Conservation (phyloP, 2,797 vertebrate species). For the Anguilla marmorata region DNA sequence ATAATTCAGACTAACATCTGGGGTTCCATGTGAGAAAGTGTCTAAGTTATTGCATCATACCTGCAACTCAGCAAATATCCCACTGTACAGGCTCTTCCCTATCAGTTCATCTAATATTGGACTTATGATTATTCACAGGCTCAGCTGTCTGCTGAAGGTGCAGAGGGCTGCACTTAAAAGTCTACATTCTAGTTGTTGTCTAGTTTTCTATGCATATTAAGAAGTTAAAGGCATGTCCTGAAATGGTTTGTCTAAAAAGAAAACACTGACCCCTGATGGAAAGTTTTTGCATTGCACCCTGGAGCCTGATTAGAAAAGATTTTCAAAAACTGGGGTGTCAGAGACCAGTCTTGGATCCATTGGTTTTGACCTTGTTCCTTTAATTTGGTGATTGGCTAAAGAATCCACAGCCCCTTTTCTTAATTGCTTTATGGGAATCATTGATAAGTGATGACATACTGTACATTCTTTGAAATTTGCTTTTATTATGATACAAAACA, state of each 20-base stretch:
- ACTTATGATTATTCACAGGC: not conserved
- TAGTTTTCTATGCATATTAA: not conserved
- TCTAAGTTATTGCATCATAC: not conserved
- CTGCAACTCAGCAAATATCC: not conserved
- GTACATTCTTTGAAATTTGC: conserved; percentile 66
- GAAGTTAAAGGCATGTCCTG: not conserved
- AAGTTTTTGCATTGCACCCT: not conserved
- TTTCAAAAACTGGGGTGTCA: too few species aligned
- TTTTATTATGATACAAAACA: conserved; percentile 79
- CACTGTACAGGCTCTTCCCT: not conserved
- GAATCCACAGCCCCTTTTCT: not conserved
- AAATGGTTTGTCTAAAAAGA: not conserved
- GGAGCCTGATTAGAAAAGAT: not conserved
- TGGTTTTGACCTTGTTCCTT: not conserved
- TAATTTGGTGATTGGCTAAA: not conserved
- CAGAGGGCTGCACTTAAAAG: not conserved
- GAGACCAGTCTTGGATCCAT: not conserved
- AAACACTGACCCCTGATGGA: conserved; percentile 1
- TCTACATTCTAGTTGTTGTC: not conserved
- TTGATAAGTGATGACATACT: conserved; percentile 36
- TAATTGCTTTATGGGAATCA: not conserved
- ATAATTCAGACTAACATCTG: not conserved
- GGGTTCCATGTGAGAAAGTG: not conserved
- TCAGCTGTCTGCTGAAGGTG: not conserved
- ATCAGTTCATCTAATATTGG: not conserved